phyloP scores from a whole-genome alignment of 2,797 vertebrate species.

The Hydrolagus colliei region DNA sequence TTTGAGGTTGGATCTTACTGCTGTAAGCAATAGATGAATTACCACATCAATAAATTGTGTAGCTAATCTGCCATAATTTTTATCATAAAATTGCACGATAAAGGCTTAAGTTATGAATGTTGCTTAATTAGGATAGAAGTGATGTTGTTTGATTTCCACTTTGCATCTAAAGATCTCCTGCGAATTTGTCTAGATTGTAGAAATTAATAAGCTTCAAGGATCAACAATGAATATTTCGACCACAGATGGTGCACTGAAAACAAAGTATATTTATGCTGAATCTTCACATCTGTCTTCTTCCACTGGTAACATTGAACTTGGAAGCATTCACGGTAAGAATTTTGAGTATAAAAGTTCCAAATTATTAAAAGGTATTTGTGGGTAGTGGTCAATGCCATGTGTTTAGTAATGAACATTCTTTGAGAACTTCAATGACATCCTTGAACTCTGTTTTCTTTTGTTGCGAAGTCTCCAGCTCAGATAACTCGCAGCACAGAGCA shows the following conservation, averaged over 20 bases:
- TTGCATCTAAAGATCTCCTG: background rate
- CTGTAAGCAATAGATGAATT: background rate
- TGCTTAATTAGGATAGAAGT: background rate
- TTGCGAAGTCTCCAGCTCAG: no score
- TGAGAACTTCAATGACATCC: background rate
- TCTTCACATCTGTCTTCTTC: slow-evolving; percentile 68
- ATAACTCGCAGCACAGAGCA: no score
- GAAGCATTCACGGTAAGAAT: slow-evolving; percentile 78
- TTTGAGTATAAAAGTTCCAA: background rate
- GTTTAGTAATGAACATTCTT: background rate
- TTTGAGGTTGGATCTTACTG: background rate
- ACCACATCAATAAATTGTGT: background rate
- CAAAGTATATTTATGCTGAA: slow-evolving; percentile 81
- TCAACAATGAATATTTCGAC: slow-evolving; percentile 76
- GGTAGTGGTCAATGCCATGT: background rate
- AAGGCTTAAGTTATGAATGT: background rate
- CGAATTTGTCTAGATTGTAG: slow-evolving; percentile 62
- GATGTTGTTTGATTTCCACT: background rate
- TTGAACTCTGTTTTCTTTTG: background rate
- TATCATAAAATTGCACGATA: background rate
- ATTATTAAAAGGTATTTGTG: background rate
- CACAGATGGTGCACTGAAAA: slow-evolving; percentile 72
- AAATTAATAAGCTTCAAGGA: slow-evolving; percentile 84
- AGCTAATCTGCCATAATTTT: background rate
- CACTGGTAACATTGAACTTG: slow-evolving; percentile 75